Base-by-base conservation (phyloP, 1,140 invertebrate species). In the Drosophila tropicalis region DNA sequence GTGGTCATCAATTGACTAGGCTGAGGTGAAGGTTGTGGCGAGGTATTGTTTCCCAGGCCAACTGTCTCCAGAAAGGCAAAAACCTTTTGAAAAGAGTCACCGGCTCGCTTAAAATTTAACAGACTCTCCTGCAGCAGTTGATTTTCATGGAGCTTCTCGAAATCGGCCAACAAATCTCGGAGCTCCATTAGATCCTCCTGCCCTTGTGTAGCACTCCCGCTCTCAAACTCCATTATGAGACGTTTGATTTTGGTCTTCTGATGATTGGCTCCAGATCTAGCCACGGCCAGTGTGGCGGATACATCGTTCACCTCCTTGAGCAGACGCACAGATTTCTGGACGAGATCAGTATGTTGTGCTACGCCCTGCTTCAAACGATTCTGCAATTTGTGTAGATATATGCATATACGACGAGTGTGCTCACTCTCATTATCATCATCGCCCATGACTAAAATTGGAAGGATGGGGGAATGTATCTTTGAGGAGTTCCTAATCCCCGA, bases 191-290 rank as follows among this genome's bases (percentile, higher is more conserved):
- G 15, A 40, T 80, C 71, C 13, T n/a, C 68, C 22, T 39, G 66
- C 5, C 54, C 68, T 0, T 56, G 25, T 7, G 62, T 13, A 3
- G 61, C 62, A 32, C 13, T 65, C 0, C 72, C 51, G 13, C 63
- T 54, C 55, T 90, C 86, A 56, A 89, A 90, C 5, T 81, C 76
- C 68, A 73, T 34, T 13, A 90, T 90, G 3, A 89, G 65, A 0
- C 69, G 70, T 51, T 80, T 85, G 19, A 90, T 90, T 10, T 72
- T 80, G 2, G 71, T 62, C 1, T 62, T 44, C 39, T 78, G 51
- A 7, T 29, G n/a, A 1, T 60, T 57, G 4, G 64, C 22, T 1
- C 51, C 54, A 1, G 22, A 36, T 9, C 58, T 58, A 0, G 34
- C 47, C 7, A 75, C 10, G 13, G 64, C 39, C 15, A 79, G 22